Evolutionary conservation across 2,888 invertebrate species (phyloP).

Genomic region (Vesta saturnalis): DNA sequence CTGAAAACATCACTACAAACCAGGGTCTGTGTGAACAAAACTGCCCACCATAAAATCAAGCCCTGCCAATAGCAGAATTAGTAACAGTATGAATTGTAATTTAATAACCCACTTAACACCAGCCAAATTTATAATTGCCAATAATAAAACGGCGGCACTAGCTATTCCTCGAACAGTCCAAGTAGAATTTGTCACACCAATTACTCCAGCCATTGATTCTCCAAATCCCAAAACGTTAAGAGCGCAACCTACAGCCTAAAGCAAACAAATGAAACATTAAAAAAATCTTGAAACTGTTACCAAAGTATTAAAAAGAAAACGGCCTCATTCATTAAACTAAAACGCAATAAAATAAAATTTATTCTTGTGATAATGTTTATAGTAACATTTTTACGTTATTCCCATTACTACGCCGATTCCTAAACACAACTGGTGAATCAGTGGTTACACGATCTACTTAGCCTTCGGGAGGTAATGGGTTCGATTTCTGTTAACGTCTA

Average conservation of each 20-base stretch:
- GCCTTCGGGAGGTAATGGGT: too few relatives aligned
- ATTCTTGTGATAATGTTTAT: too few relatives aligned
- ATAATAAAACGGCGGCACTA: conserved; percentile 83
- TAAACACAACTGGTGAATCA: too few relatives aligned
- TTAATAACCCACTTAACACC: conserved; percentile 99
- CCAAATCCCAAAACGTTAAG: conserved; percentile 97
- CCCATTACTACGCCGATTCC: too few relatives aligned
- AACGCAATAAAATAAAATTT: too few relatives aligned
- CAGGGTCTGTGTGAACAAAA: conserved; percentile 78
- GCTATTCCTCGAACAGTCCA: conserved; percentile 92
- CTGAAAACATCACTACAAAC: conserved; percentile 62
- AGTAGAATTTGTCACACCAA: conserved; percentile 74
- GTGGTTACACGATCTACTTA: too few relatives aligned
- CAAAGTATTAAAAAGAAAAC: too few relatives aligned
- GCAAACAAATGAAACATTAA: conserved; percentile 37
- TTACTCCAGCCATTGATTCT: conserved; percentile 91
- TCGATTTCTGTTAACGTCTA: too few relatives aligned
- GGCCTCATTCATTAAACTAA: too few relatives aligned
- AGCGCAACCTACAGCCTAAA: conserved; percentile 94
- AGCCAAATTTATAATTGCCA: conserved; percentile 92
- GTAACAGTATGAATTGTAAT: conserved; percentile 87
- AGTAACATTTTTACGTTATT: too few relatives aligned
- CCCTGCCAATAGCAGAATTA: conserved; percentile 88
- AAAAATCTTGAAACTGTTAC: too few relatives aligned
- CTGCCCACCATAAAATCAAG: conserved; percentile 95